Evolutionary conservation across 2,113 vertebrate species (phyloP).

Genomic region (Alouatta palliata): DNA sequence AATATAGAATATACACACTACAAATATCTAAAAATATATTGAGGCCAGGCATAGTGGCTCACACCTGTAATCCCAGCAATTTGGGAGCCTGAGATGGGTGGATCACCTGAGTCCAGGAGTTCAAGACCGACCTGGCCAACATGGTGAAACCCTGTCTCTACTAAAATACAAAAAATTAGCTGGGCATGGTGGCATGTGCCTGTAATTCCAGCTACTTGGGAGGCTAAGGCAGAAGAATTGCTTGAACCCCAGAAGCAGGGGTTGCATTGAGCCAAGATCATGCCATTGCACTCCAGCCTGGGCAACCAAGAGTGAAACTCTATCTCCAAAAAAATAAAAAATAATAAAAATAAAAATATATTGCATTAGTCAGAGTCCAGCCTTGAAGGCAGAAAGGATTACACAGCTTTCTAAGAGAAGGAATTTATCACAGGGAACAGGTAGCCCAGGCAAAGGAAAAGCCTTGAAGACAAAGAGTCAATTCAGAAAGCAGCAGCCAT

Average conservation of each 20-base stretch:
- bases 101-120: too few relatives aligned
- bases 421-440: background rate
- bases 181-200: too few relatives aligned
- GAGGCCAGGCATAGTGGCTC: background rate
- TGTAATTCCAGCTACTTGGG: too few relatives aligned
- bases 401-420: background rate
- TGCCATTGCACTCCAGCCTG: too few relatives aligned
- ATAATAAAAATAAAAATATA: background rate
- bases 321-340: too few relatives aligned
- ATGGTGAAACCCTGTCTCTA: too few relatives aligned
- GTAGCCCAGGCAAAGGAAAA: background rate
- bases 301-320: too few relatives aligned
- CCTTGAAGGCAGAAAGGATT: background rate
- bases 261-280: too few relatives aligned
- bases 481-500: background rate
- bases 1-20: background rate
- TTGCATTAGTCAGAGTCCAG: background rate
- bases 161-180: too few relatives aligned
- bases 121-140: too few relatives aligned
- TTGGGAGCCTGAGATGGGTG: too few relatives aligned
- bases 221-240: too few relatives aligned
- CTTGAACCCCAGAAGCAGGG: rapidly evolving
- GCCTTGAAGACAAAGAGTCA: background rate
- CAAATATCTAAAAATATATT: background rate
- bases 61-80: background rate